These are phyloP conservation scores for Rhadina sibilatrix DNA, from an alignment of 2,113 vertebrate species.

Conservation along the genomic window DNA sequence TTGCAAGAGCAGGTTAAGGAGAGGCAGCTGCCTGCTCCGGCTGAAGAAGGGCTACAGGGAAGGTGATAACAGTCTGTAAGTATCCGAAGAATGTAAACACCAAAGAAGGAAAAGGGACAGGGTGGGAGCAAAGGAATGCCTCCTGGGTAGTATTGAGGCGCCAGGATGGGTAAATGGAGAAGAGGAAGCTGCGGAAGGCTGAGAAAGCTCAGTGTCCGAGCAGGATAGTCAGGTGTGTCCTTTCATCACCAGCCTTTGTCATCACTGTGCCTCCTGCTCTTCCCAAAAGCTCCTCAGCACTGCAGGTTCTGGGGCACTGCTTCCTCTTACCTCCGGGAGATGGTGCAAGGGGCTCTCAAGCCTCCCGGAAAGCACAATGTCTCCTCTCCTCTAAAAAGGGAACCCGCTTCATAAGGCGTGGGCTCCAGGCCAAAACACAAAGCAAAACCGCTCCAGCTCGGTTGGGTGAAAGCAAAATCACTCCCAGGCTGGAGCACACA, in stretches of 20 bases:
- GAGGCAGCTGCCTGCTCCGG: constrained; percentile 3
- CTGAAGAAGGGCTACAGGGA: constrained; percentile 11
- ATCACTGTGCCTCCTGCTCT: accelerated
- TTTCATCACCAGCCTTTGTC: neutral
- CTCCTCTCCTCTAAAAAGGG: constrained; percentile 6
- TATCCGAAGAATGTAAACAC: constrained; percentile 70
- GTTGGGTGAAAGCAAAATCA: neutral
- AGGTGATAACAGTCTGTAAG: constrained; percentile 62
- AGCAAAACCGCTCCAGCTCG: neutral
- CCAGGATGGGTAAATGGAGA: neutral
- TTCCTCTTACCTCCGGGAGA: neutral
- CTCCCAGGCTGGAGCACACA: neutral
- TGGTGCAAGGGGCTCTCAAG: neutral
- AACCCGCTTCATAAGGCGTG: neutral
- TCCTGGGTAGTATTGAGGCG: constrained; percentile 6
- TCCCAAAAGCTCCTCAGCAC: neutral
- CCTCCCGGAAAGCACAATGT: neutral
- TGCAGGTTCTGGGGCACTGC: accelerated
- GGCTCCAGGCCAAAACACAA: neutral
- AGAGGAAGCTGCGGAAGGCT: neutral
- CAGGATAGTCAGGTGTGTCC: neutral
- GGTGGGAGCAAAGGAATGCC: constrained; percentile 37
- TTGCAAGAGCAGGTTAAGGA: constrained; percentile 27
- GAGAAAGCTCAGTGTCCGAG: neutral
- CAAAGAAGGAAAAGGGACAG: constrained; percentile 59